Evolutionary conservation across 1,140 invertebrate genomes (phyloP), one percentile per base, ranked within the genome.

Genomic region (Drosophila suzukii): DNA sequence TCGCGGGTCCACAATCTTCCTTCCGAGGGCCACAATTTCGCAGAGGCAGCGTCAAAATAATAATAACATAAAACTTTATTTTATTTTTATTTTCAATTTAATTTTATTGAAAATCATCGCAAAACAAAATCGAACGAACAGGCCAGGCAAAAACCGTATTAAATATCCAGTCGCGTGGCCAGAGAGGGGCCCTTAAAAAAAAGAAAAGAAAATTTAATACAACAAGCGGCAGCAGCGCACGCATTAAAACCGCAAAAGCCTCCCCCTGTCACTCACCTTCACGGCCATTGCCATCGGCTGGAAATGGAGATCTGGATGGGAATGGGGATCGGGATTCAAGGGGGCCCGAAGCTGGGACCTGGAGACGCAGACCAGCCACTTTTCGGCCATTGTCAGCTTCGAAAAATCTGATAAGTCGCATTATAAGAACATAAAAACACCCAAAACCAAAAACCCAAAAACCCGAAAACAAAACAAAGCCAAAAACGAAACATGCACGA

Each of bases 1-100:
- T 89, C 84, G 30, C 17, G 13, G 34, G 6, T 32, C 34, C 27
- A 17, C 10, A 41, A 88, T 88, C 83, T 83, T 66, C 17, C 43
- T 58, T 41, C 54, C 54, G 49, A 44, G 72, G 75, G 36, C 46
- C 55, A 46, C 75, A 65, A 11, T 47, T 43, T 32, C 60, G 70
- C 10, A 17, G 49, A 32, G 62, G 60, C 60, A 75, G 84, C 84
- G 84, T 84, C 73, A 88, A 84, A 78, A 88, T 90, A 89, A 89
- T 89, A 89, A 89, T 89, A 89, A 72, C 84, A 84, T 89, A 89
- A 89, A 89, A 78, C n/a, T 89, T 89, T 81, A 89, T 89, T 90
- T 89, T 89, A 89, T 89, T 89, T 89, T 89, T 89, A 89, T 89
- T 89, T 89, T 89, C 84, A 89, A 89, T 89, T 89, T 89, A 89